Evolutionary conservation across 2,797 vertebrate species (phyloP).

Genomic region (Enteromius unitaeniatus): DNA sequence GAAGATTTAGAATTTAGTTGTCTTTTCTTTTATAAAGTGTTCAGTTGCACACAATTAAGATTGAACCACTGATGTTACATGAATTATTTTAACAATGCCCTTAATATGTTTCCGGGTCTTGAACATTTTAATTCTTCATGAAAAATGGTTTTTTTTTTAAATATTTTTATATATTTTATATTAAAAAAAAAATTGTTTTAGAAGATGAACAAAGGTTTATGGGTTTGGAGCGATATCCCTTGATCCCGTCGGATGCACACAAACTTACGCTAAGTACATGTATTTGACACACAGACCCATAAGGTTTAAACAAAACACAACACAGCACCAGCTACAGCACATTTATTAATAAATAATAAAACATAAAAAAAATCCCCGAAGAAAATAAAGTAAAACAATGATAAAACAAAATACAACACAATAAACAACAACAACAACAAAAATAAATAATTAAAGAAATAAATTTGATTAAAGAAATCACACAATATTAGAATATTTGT

Average conservation of each 20-base stretch:
- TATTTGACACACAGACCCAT: too few relatives aligned
- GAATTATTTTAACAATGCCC: background rate
- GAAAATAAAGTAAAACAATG: background rate
- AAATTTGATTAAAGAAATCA: background rate
- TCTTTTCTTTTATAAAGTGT: background rate
- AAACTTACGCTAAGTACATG: too few relatives aligned
- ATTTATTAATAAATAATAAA: too few relatives aligned
- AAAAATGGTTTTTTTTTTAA: background rate
- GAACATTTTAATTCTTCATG: background rate
- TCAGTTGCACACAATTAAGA: too few relatives aligned
- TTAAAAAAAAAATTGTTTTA: background rate
- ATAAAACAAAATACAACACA: background rate
- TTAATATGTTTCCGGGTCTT: background rate
- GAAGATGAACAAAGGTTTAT: background rate
- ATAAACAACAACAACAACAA: background rate
- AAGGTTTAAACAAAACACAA: too few relatives aligned
- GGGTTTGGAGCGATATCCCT: too few relatives aligned
- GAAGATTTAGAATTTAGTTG: background rate
- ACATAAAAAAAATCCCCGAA: too few relatives aligned
- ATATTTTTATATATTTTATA: too few relatives aligned
- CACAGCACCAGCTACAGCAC: too few relatives aligned
- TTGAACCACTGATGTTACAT: background rate
- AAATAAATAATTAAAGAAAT: background rate
- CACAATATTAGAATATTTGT: background rate
- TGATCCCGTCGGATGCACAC: too few relatives aligned